Percentiles rank a stretch among this genome's conserved stretches.
Conservation (phyloP, 2,113 vertebrate species). For the Calidris pugnax region DNA sequence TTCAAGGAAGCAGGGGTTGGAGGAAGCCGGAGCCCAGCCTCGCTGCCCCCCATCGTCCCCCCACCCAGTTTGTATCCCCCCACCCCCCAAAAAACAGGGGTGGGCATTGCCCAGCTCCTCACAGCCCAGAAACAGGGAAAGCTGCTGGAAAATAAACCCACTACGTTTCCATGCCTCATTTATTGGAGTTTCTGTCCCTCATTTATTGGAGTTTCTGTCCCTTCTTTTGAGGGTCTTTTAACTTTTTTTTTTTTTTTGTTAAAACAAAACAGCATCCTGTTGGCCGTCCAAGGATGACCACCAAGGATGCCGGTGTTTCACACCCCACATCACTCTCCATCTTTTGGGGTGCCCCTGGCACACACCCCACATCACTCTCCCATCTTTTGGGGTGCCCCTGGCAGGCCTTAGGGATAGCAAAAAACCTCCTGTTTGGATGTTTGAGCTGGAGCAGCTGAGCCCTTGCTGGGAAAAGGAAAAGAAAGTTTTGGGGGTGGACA, state of each 20-base stretch:
- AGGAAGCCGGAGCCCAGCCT: fast-evolving
- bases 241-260: not conserved
- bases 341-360: not conserved
- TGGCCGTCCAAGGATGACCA: fast-evolving
- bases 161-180: not conserved
- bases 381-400: not conserved
- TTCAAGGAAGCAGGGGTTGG: not conserved
- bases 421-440: not conserved
- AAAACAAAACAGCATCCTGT: too few species aligned
- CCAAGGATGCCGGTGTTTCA: fast-evolving
- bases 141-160: not conserved
- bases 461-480: not conserved
- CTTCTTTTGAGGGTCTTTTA: not conserved
- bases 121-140: not conserved
- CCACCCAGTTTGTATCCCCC: fast-evolving
- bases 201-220: not conserved
- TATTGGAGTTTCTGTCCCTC: not conserved
- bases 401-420: not conserved
- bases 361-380: too few species aligned
- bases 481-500: not conserved
- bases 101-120: not conserved
- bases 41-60: not conserved
- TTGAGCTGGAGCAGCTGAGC: not conserved
- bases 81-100: fast-evolving
- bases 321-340: too few species aligned